These are phyloP conservation scores for Argopecten irradians DNA, from an alignment of 1,140 invertebrate species.

Conservation along the genomic window DNA sequence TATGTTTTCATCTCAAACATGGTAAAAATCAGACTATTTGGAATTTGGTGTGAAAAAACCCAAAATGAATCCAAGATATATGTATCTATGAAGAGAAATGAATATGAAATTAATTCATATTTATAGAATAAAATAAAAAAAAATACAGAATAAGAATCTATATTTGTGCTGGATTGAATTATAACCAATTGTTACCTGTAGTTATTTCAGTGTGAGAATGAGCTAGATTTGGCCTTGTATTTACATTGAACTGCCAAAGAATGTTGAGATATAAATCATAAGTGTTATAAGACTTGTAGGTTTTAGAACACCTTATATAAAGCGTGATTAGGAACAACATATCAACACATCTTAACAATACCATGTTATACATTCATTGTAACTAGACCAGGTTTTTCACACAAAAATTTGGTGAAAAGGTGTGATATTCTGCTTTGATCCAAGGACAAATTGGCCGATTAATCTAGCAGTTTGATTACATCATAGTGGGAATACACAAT, in stretches of 20 bases:
- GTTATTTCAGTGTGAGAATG: neutral
- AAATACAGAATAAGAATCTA: too few relatives aligned
- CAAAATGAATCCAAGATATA: too few relatives aligned
- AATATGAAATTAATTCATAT: too few relatives aligned
- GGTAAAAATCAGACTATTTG: too few relatives aligned
- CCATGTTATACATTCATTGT: neutral
- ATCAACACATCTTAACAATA: neutral
- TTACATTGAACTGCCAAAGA: neutral
- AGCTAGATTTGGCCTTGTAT: neutral
- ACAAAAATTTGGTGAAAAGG: neutral
- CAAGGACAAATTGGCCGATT: neutral
- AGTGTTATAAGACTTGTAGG: neutral
- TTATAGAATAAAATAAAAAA: too few relatives aligned
- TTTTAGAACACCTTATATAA: neutral
- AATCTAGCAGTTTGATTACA: neutral
- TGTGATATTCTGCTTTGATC: neutral
- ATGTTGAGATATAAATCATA: neutral
- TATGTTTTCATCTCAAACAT: too few relatives aligned
- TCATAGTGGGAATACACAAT: neutral
- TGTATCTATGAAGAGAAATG: too few relatives aligned
- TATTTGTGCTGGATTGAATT: neutral
- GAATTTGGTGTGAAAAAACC: too few relatives aligned
- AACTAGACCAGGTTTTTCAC: slow-evolving; percentile 13
- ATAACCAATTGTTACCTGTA: neutral
- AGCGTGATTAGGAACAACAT: neutral